Evolutionary conservation across 23 tunicate species (phyloP), one percentile per base, ranked within the genome.

Genomic region (Clavelina lepadiformis): DNA sequence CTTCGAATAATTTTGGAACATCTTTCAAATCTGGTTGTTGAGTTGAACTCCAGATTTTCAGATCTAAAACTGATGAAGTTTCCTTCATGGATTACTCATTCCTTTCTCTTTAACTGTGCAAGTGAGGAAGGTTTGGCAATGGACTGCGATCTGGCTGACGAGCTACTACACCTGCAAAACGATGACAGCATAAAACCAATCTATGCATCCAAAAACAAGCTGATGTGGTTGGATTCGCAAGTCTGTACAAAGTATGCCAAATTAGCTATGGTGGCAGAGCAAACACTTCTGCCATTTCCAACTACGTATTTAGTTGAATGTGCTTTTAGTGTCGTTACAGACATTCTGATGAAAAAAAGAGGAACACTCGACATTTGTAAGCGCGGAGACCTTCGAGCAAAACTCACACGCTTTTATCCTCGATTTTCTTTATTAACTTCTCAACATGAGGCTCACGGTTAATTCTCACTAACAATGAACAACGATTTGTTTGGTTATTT

Each of bases 281-380:
- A 65, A 49, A 28, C 61, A 68, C 73, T 68, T 50, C 62, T 68
- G 73, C 35, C 73, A 68, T 50, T 68, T 68, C 61, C 61, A 37
- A 13, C 71, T n/a, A 38, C 53, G 25, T 68, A 68, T 31, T 65
- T 65, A 21, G 71, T 65, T 37, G 55, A 65, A 65, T n/a, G 58
- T 38, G 71, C 27, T 38, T 65, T 68, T 50, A 0, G 35, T 68
- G 61, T 37, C 7, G 73, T 68, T 51, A 51, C 62, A 20, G 73
- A 50, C 59, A 68, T 68, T 51, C 21, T 68, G 35, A 68, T 60
- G 0, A 63, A 63, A 28, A 68, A 51, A 51, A 68, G 37, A 68
- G 61, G 73, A 49, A 0, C 61, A 51, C 35, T 51, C 37, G 73
- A 44, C 35, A 68, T 68, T 50, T 50, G 73, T 60, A 37, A n/a